A percentile compares a stretch with the other conserved stretches of the same genome.
phyloP scores from a whole-genome alignment of 2,888 invertebrate genomes.

The Trachelus tabidus region DNA sequence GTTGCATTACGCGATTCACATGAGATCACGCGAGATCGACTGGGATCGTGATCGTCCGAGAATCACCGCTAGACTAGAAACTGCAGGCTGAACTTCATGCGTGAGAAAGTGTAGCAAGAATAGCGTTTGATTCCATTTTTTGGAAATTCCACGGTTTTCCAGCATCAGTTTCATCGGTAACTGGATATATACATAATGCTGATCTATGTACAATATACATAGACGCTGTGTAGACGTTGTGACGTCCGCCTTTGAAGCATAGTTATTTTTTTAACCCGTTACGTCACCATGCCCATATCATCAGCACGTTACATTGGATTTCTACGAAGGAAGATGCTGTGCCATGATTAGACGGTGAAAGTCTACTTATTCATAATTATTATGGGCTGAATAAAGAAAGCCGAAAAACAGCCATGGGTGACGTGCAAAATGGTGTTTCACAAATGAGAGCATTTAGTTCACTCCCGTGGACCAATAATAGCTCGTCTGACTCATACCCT shows the following conservation, averaged over 20 bases:
- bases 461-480: constrained; percentile 15
- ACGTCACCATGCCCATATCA: not conserved
- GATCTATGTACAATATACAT: not conserved
- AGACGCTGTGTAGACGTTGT: not conserved
- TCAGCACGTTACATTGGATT: not conserved
- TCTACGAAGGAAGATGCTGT: not conserved
- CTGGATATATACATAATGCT: too few relatives aligned
- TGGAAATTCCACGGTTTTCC: not conserved
- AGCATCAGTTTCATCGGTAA: not conserved
- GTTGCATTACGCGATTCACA: not conserved
- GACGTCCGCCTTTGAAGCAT: not conserved
- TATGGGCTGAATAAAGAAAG: not conserved
- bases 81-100: not conserved
- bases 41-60: not conserved
- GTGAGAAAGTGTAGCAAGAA: not conserved
- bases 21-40: not conserved
- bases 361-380: not conserved
- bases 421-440: not conserved
- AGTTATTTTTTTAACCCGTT: not conserved
- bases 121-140: not conserved
- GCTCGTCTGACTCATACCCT: constrained; percentile 17
- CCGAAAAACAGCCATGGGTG: not conserved
- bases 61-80: not conserved
- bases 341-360: not conserved
- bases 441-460: constrained; percentile 12